Base-by-base conservation (phyloP, 1,140 invertebrate species). In the Zaprionus inermis region DNA sequence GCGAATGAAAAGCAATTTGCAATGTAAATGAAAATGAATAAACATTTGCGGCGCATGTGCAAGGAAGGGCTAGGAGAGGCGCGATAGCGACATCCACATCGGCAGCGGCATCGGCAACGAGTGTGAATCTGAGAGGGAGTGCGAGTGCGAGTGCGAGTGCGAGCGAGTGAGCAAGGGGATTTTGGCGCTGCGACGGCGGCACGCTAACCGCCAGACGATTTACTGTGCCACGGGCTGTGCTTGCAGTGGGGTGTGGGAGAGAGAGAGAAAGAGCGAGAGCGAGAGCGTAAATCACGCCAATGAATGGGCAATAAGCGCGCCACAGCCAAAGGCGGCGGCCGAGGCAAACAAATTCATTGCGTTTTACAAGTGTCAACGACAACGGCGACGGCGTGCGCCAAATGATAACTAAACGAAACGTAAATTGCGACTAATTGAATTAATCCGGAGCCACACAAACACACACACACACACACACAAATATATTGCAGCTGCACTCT, bases 351-450 rank as follows among this genome's bases (percentile, higher is more conserved):
- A 78, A 85, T 85, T 86, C 71, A 78, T 88, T 82, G 76, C 72
- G 79, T 82, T 85, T 90, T 90, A 90, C 81, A 85, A 81, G 81
- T 90, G 86, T 82, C 85, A 90, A 76, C 72, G 80, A 61, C 71
- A 68, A 57, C 71, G 57, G 36, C 38, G 80, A 69, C 71, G 68
- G 71, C 71, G 71, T 73, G 71, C 71, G 57, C 58, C 68, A 71
- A 82, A 70, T 86, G 81, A 85, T 85, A 85, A 85, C 78, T 77
- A 81, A 90, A 80, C 76, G 76, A 81, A 90, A 85, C 75, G 52
- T 72, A 80, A 85, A 90, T 90, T 85, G 74, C 81, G 77, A 85
- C 86, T 90, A 90, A 90, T 90, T 90, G 79, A 72, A 74, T 77
- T 59, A 76, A 67, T 67, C 60, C 77, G 68, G 70, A 67, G 72